Conservation (phyloP, 2,888 invertebrate species). For the Capitulum mitella region DNA sequence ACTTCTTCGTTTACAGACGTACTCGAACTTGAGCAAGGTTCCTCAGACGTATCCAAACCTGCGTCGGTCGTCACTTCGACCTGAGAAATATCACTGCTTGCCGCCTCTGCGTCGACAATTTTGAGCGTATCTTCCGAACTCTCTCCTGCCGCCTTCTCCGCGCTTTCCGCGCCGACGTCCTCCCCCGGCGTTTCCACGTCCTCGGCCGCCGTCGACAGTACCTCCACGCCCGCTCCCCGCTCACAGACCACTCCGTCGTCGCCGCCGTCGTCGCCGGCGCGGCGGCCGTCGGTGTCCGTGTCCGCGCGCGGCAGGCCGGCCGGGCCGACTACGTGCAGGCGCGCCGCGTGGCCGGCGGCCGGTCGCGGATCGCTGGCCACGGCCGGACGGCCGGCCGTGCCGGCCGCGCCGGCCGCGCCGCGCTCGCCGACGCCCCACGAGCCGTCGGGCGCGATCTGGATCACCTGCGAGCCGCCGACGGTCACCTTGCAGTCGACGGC, state of each 20-base stretch:
- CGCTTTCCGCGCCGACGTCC: neutral
- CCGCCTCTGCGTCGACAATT: neutral
- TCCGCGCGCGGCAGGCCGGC: neutral
- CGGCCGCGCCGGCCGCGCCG: no score
- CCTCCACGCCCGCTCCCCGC: no score
- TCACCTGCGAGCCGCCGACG: neutral
- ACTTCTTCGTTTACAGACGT: neutral
- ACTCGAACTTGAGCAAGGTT: neutral
- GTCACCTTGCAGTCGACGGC: neutral
- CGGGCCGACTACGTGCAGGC: neutral
- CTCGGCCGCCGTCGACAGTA: no score
- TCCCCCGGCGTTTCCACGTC: neutral
- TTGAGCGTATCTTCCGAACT: neutral
- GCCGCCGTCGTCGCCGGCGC: neutral
- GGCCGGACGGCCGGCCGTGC: neutral
- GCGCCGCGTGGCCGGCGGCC: neutral
- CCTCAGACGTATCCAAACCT: neutral
- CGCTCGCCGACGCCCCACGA: neutral
- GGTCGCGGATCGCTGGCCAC: neutral
- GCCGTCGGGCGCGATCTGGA: neutral
- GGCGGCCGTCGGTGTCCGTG: neutral
- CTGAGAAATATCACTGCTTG: neutral
- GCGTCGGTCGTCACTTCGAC: no score
- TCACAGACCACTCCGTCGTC: no score
- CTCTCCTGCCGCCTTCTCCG: neutral